Percentiles rank a stretch among this genome's conserved stretches.
Evolutionary conservation across 2,888 invertebrate species (phyloP).

Genomic region (Acrobasis consociella): DNA sequence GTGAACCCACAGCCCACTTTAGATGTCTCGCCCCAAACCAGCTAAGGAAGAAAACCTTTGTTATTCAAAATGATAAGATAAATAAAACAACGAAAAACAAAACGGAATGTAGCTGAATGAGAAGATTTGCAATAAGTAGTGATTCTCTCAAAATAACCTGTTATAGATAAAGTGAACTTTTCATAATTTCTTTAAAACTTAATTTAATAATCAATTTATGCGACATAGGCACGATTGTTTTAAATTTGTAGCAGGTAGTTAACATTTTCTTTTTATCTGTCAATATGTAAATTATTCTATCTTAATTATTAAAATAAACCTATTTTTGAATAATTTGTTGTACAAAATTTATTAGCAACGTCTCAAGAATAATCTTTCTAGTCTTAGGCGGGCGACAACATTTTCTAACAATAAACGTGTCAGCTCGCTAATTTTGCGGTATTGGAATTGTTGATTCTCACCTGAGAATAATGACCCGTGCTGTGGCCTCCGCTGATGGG

Average conservation of each 20-base stretch:
- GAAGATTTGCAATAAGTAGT: conserved; percentile 25
- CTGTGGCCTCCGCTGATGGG: conserved; percentile 85
- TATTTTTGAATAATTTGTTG: no score
- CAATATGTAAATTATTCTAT: no score
- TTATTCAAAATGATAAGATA: conserved; percentile 27
- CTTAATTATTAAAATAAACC: no score
- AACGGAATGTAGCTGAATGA: no score
- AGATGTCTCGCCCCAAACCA: conserved; percentile 94
- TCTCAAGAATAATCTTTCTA: background rate
- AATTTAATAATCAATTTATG: no score
- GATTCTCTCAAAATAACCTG: conserved; percentile 2
- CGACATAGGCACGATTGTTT: no score
- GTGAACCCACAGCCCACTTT: conserved; percentile 94
- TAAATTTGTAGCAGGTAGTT: no score
- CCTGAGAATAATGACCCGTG: conserved; percentile 94
- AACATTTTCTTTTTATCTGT: no score
- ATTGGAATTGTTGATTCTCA: conserved; percentile 50
- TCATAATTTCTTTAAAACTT: no score
- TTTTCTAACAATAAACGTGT: conserved; percentile 10
- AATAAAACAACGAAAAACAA: no score
- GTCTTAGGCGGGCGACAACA: background rate
- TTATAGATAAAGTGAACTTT: no score
- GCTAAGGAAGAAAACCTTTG: conserved; percentile 67
- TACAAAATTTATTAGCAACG: conserved; percentile 27
- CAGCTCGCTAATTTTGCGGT: background rate